A percentile compares a stretch with the other conserved stretches of the same genome.
Conservation (phyloP, 2,797 vertebrate species). For the Brotula barbata region DNA sequence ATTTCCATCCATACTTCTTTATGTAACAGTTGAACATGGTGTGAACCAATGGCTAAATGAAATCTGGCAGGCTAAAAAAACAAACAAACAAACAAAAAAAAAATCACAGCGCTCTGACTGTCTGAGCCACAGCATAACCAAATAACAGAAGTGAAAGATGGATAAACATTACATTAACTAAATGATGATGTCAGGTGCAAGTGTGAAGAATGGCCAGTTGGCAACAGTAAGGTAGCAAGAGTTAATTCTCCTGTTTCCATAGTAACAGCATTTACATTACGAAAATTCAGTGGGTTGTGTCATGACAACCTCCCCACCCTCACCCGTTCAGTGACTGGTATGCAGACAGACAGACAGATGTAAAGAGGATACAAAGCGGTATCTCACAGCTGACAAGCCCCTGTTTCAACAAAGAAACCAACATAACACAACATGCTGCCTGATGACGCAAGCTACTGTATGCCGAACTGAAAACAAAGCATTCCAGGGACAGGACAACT, state of each 20-base stretch:
- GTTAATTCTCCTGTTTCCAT: constrained; percentile 69
- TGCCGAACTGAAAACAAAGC: constrained; percentile 49
- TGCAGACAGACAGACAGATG: constrained; percentile 53
- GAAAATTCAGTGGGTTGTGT: constrained; percentile 55
- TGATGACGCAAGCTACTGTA: constrained; percentile 26
- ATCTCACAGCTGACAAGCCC: constrained; percentile 22
- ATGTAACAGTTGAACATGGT: background rate
- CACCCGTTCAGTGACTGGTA: constrained; percentile 49
- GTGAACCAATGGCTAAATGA: background rate
- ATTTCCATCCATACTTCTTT: background rate
- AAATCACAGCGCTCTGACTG: background rate
- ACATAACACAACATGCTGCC: constrained; percentile 27
- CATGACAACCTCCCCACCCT: constrained; percentile 39
- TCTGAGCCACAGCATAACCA: background rate
- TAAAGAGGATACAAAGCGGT: constrained; percentile 42
- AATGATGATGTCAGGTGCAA: constrained; percentile 47
- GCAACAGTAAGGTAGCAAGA: constrained; percentile 50
- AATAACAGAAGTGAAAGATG: background rate
- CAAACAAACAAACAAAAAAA: too few species aligned
- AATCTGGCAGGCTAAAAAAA: background rate
- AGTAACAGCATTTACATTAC: constrained; percentile 54
- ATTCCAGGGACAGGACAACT: constrained; percentile 59
- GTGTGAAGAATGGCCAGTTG: constrained; percentile 41
- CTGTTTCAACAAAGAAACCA: constrained; percentile 39
- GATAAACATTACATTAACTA: constrained; percentile 23